A percentile compares a stretch with the other conserved stretches of the same genome.
phyloP scores from a whole-genome alignment of 2,888 invertebrate species.

The Tetranychus piercei region DNA sequence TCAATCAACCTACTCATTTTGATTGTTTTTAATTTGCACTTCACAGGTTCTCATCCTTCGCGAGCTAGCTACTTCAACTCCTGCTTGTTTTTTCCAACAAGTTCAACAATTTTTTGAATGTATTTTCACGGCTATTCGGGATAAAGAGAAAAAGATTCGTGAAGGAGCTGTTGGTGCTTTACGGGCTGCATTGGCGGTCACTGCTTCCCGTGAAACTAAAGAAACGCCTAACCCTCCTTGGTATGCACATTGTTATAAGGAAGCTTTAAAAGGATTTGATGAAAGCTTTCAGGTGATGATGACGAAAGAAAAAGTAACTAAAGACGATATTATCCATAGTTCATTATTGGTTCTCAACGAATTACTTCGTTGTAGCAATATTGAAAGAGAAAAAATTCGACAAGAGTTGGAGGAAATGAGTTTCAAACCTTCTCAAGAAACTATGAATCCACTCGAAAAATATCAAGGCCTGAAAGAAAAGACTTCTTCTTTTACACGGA shows the following conservation, averaged over 20 bases:
- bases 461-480: constrained; percentile 1
- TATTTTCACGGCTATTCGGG: constrained; percentile 73
- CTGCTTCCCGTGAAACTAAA: constrained; percentile 82
- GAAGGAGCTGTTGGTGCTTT: constrained; percentile 84
- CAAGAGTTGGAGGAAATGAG: constrained; percentile 15
- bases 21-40: background rate
- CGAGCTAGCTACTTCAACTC: constrained; percentile 83
- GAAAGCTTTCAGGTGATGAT: constrained; percentile 32
- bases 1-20: background rate
- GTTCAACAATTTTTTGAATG: constrained; percentile 81
- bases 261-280: constrained; percentile 61
- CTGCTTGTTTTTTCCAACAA: constrained; percentile 90
- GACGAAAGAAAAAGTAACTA: constrained; percentile 4
- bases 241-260: constrained; percentile 67
- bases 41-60: constrained; percentile 55
- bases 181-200: constrained; percentile 81
- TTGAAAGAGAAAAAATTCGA: constrained; percentile 34
- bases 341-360: constrained; percentile 82
- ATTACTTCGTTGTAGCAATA: constrained; percentile 69
- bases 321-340: constrained; percentile 80
- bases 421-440: constrained; percentile 1
- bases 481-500: background rate
- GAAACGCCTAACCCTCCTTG: constrained; percentile 72
- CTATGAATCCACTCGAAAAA: background rate
- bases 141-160: constrained; percentile 68